These are phyloP conservation scores for Pseudanteris insignis DNA, from an alignment of 2,888 invertebrate species.

Conservation along the genomic window DNA sequence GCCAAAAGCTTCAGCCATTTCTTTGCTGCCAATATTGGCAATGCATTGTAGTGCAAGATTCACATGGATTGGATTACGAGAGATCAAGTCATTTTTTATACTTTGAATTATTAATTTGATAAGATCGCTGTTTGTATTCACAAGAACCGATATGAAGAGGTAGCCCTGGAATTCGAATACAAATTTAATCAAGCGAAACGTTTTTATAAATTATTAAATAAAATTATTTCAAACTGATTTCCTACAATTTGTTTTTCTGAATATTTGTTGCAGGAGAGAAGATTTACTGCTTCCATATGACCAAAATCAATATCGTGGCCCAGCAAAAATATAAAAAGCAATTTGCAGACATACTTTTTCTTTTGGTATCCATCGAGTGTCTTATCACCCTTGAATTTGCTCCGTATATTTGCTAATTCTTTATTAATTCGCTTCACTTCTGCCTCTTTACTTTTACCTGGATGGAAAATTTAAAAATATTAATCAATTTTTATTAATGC, in stretches of 20 bases:
- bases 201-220: too few species aligned
- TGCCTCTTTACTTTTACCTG: slow-evolving; percentile 99
- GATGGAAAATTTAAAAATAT: not conserved
- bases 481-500: not conserved
- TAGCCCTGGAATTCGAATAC: slow-evolving; percentile 95
- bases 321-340: slow-evolving; percentile 97
- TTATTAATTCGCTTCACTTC: slow-evolving; percentile 99
- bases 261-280: slow-evolving; percentile 99
- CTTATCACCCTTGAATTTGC: slow-evolving; percentile 99
- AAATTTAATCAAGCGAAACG: too few species aligned
- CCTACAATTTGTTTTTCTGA: slow-evolving; percentile 99
- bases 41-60: slow-evolving; percentile 99
- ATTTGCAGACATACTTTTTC: slow-evolving; percentile 99
- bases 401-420: slow-evolving; percentile 98
- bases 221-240: too few species aligned
- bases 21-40: slow-evolving; percentile 98
- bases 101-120: slow-evolving; percentile 99
- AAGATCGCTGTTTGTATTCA: slow-evolving; percentile 98
- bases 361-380: slow-evolving; percentile 99
- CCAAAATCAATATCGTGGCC: slow-evolving; percentile 99
- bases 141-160: slow-evolving; percentile 98
- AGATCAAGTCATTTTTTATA: slow-evolving; percentile 97
- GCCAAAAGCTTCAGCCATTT: slow-evolving; percentile 99
- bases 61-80: slow-evolving; percentile 97
- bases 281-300: slow-evolving; percentile 99